A percentile compares a stretch with the other conserved stretches of the same genome.
Conservation (phyloP, 2,797 vertebrate species). For the Enteromius treurensis region DNA sequence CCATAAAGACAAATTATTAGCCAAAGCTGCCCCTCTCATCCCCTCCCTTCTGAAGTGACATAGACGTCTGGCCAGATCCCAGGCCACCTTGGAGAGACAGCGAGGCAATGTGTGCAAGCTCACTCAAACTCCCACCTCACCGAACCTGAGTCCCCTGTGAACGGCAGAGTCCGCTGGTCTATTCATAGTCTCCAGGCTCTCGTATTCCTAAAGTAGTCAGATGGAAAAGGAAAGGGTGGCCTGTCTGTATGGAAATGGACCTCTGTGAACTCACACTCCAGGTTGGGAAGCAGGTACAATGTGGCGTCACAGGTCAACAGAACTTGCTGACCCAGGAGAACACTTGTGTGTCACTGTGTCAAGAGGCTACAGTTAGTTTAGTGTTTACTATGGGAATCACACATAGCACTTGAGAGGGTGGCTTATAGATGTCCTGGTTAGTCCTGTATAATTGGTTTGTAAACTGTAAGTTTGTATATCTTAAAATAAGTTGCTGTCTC, state of each 20-base stretch:
- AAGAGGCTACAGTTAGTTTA: neutral
- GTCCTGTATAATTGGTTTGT: too few relatives aligned
- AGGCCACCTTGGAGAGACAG: conserved; percentile 45
- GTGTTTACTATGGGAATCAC: neutral
- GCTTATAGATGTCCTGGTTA: neutral
- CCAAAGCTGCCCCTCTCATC: conserved; percentile 42
- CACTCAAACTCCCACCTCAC: conserved; percentile 42
- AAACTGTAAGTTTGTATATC: too few relatives aligned
- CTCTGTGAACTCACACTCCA: conserved; percentile 48
- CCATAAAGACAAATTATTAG: conserved; percentile 55
- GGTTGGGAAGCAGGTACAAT: conserved; percentile 44
- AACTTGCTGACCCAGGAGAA: conserved; percentile 12
- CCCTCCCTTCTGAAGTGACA: conserved; percentile 52
- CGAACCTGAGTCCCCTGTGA: conserved; percentile 48
- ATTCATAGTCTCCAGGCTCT: conserved; percentile 55
- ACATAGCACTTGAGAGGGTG: neutral
- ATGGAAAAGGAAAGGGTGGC: conserved; percentile 48
- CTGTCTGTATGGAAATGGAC: conserved; percentile 51
- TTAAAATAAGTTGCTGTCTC: too few relatives aligned
- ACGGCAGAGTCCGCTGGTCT: conserved; percentile 42
- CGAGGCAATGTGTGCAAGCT: conserved; percentile 42
- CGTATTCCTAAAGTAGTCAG: conserved; percentile 56
- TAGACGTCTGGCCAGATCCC: conserved; percentile 43
- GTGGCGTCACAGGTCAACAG: conserved; percentile 23
- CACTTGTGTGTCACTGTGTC: conserved; percentile 18